Evolutionary conservation across 2,113 vertebrate species (phyloP).

Genomic region (Megatriorchis doriae): DNA sequence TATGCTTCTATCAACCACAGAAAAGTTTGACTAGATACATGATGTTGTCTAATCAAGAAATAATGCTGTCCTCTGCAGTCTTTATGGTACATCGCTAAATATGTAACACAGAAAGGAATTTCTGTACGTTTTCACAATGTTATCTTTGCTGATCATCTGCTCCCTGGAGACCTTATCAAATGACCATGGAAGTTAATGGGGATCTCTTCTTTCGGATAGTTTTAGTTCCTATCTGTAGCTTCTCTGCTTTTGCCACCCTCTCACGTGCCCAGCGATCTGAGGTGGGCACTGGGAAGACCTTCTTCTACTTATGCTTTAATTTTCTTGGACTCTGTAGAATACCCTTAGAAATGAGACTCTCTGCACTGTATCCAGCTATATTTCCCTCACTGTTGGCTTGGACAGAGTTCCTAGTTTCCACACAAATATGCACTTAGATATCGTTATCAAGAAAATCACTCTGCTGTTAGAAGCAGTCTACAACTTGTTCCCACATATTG

Average conservation of each 20-base stretch:
- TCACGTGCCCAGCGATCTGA: not conserved
- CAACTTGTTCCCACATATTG: not conserved
- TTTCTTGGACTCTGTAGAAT: not conserved
- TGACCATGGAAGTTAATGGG: not conserved
- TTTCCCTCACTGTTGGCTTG: not conserved
- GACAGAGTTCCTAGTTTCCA: not conserved
- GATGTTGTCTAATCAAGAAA: conserved; percentile 22
- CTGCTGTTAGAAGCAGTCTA: not conserved
- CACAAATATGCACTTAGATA: not conserved
- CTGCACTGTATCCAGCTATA: not conserved
- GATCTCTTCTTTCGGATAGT: not conserved
- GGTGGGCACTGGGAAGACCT: not conserved
- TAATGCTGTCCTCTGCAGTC: conserved; percentile 3
- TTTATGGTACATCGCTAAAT: conserved; percentile 16
- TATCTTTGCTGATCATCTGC: conserved; percentile 2
- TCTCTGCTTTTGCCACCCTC: not conserved
- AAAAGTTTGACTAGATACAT: not conserved
- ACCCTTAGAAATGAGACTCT: not conserved
- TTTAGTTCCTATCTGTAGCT: not conserved
- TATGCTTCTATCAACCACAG: not conserved
- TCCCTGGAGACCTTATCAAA: not conserved
- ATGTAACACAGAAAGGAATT: conserved; percentile 13
- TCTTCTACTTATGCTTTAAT: not conserved
- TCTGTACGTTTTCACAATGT: not conserved
- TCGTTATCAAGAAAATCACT: not conserved